Evolutionary conservation across 2,113 vertebrate genomes (phyloP), one percentile per base, ranked within the genome.

Genomic region (Beaufortia kweichowensis): DNA sequence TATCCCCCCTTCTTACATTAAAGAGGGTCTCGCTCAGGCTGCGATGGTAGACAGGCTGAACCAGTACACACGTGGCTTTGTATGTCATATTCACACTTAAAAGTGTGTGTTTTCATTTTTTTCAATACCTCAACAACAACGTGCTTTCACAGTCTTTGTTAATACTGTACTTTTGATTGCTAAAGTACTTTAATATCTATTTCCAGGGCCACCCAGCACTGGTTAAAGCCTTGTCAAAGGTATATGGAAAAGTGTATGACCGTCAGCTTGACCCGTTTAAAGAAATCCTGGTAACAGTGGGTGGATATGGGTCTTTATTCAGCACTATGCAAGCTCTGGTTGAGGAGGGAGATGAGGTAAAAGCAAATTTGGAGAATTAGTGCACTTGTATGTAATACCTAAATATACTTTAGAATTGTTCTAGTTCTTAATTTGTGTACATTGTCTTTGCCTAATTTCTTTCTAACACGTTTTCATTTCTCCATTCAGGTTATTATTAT

Each of bases 51-150:
- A 98, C 86, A 83, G 41, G 65, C 71, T 98, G 86, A 98, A 98
- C 86, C 97, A 99, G 86, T 99, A 98, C 82, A 98, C 96, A 0
- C 89, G 96, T 79, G 93, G 96, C 79, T 99, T 96, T 90, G 97
- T 98, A 91, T 93, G 96, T 59, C n/a, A 1, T 48, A 1, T 43
- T 2, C 14, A 48, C 15, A 21, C 11, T 39, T 56, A 41, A 46
- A 15, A 35, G 23, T 23, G 7, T 68, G 46, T 21, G 8, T 23
- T 7, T 48, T 39, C 21, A n/a, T 7, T 15, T 46, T 23, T 6
- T 21, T 48, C 5, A 17, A 4, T 53, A 6, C 48, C 6, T n/a
- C 4, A 53, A 15, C 17, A n/a, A 21, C n/a, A 53, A 21, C n/a
- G 48, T n/a, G 19, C 48, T 8, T 50, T 4, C 19, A 50, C 7